Percentiles rank a stretch among this genome's conserved stretches.
Conservation (phyloP, 2,797 vertebrate species). For the Anguilla obscura region DNA sequence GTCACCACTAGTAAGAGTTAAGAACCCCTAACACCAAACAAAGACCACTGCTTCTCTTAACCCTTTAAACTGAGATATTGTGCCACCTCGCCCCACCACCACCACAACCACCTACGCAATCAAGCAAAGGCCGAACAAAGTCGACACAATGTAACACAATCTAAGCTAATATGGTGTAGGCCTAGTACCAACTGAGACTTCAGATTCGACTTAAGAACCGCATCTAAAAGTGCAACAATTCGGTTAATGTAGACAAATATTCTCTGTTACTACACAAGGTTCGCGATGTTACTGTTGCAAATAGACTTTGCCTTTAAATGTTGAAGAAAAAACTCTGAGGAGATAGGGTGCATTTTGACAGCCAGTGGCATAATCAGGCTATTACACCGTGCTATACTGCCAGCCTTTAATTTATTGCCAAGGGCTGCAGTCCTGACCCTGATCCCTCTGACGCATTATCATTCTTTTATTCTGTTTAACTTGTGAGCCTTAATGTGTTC, state of each 20-base stretch:
- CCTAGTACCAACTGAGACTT: not conserved
- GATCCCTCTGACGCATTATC: constrained; percentile 35
- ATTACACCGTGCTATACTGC: not conserved
- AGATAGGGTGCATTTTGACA: not conserved
- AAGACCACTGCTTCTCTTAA: not conserved
- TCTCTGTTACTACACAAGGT: not conserved
- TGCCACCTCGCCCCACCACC: too few species aligned
- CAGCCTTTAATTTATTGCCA: constrained; percentile 30
- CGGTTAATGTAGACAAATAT: not conserved
- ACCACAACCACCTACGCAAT: not conserved
- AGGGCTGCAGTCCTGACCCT: constrained; percentile 53
- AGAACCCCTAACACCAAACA: constrained; percentile 20
- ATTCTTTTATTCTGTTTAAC: constrained; percentile 30
- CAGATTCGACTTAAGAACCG: not conserved
- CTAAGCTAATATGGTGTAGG: not conserved
- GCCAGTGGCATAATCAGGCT: not conserved
- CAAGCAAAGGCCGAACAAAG: not conserved
- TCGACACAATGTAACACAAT: not conserved
- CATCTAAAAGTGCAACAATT: not conserved
- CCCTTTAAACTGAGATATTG: not conserved
- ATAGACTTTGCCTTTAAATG: not conserved
- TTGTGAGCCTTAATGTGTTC: constrained; percentile 28
- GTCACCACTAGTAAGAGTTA: constrained; percentile 12
- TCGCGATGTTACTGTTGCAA: not conserved
- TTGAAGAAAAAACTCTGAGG: not conserved